Evolutionary conservation across 2,797 vertebrate species (phyloP).

Genomic region (Cuculus canorus): DNA sequence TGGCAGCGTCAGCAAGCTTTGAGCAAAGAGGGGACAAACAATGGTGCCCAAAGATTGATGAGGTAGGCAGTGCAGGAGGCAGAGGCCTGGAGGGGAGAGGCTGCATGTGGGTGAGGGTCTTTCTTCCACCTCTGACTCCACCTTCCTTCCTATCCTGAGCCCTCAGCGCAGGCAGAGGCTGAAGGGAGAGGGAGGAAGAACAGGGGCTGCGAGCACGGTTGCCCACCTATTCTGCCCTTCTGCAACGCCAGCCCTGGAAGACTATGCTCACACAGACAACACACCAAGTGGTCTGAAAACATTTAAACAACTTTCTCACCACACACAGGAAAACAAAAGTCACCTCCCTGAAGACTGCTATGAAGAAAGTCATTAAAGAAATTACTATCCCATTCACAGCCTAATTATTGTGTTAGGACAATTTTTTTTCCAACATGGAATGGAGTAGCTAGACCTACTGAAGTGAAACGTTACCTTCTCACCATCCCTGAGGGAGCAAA

Average conservation of each 20-base stretch:
- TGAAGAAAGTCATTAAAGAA: constrained; percentile 37
- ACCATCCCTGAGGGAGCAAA: neutral
- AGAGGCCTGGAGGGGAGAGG: neutral
- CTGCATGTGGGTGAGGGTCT: neutral
- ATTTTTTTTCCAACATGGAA: neutral
- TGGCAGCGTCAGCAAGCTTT: neutral
- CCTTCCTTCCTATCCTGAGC: neutral
- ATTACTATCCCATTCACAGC: constrained; percentile 22
- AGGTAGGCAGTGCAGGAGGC: neutral
- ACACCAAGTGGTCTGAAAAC: neutral
- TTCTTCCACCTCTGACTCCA: neutral
- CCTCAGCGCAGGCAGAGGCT: neutral
- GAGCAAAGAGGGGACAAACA: neutral
- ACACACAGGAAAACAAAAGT: neutral
- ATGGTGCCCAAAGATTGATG: neutral
- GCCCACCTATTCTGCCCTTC: neutral
- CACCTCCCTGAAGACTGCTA: constrained; percentile 8
- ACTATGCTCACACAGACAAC: accelerated
- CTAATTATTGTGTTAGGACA: constrained; percentile 32
- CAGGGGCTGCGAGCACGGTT: accelerated
- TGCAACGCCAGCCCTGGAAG: neutral
- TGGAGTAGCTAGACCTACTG: neutral
- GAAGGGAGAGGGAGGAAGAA: neutral
- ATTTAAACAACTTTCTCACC: neutral
- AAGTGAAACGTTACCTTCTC: constrained; percentile 32